Evolutionary conservation across 2,888 invertebrate species (phyloP), one percentile per base, ranked within the genome.

Genomic region (Sarcophaga caerulescens): DNA sequence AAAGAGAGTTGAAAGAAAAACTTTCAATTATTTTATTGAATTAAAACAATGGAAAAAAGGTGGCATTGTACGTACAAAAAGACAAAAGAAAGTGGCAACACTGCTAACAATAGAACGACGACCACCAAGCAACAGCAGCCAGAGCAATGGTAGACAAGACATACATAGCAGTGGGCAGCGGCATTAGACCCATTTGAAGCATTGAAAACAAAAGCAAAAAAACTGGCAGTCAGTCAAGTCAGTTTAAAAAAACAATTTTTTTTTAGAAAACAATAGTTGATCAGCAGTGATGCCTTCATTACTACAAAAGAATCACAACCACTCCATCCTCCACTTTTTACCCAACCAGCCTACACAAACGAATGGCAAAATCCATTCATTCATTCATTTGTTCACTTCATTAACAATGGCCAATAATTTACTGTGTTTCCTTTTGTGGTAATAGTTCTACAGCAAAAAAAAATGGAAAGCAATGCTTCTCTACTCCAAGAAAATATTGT

Each of bases 281-380:
- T 59, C 74, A 60, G 65, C 69, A 66, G 75, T 74, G 25, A 75
- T 70, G 69, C 52, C 63, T 63, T 75, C 57, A 79, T 75, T 79
- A 63, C 19, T 52, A 44, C 35, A 57, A 19, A 65, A 35, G 35
- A 6, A 35, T 35, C 35, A 5, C 6, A 35, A 35, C 35, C 35
- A 35, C 35, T 35, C 35, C 35, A 5, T 35, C 35, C 35, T 35
- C 35, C 35, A 35, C 35, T 35, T 6, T 35, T 35, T 6, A 35
- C 6, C 35, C 35, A 1, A 35, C 35, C 6, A 35, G 35, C 1
- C 35, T 35, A 35, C 6, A 4, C 25, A 25, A 25, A 35, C 5
- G 1, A 35, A 35, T 35, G 0, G 6, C 6, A 35, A 35, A 60
- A 14, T 47, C 14, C 47, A 47, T 45, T 8, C 45, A 45, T 11